These are phyloP conservation scores for Suncus etruscus DNA, from an alignment of 2,113 vertebrate species.

Conservation along the genomic window DNA sequence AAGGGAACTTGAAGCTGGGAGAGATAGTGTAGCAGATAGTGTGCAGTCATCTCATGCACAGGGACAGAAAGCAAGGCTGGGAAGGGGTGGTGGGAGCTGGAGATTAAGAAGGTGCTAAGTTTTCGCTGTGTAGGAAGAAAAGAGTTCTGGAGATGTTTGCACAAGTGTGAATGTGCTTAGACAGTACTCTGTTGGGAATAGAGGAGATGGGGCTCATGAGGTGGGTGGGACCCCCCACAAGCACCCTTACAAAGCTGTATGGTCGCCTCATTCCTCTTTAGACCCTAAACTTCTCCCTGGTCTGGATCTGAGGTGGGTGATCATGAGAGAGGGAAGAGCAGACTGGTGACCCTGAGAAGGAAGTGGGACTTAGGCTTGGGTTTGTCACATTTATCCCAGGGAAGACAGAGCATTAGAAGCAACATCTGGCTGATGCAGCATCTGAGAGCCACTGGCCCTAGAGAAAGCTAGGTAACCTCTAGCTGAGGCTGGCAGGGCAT, in stretches of 20 bases:
- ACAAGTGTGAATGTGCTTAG: not conserved
- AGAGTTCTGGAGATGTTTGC: not conserved
- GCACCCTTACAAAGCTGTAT: no score
- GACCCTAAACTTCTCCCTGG: not conserved
- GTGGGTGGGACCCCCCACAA: no score
- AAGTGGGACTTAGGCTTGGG: not conserved
- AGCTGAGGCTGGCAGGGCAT: not conserved
- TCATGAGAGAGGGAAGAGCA: not conserved
- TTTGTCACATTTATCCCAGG: not conserved
- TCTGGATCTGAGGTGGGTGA: not conserved
- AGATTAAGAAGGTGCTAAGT: no score
- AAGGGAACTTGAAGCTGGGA: no score
- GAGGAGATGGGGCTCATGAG: no score
- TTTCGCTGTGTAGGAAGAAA: not conserved
- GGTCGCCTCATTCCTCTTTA: not conserved
- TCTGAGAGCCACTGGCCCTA: not conserved
- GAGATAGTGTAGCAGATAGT: no score
- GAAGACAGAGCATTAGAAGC: not conserved
- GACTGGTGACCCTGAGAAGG: not conserved
- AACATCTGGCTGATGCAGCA: not conserved
- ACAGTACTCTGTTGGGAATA: not conserved
- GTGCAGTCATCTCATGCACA: not conserved
- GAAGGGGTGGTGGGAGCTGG: not conserved
- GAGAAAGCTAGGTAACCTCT: not conserved
- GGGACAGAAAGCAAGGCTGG: not conserved